A percentile compares a stretch with the other conserved stretches of the same genome.
Evolutionary conservation across 2,797 vertebrate species (phyloP).

Genomic region (Heterohyrax brucei): DNA sequence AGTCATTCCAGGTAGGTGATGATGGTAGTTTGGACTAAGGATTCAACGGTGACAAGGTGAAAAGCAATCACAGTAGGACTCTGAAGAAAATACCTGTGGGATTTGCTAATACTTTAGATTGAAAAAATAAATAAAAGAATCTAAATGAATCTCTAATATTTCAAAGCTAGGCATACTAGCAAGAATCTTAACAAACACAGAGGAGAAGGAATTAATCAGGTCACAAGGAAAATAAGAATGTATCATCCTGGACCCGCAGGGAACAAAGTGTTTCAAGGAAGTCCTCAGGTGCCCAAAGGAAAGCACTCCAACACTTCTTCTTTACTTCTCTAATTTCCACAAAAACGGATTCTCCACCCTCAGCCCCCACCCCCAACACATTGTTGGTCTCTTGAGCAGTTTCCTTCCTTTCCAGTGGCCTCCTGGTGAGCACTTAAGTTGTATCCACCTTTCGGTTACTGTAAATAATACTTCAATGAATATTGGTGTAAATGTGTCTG

Average conservation of each 20-base stretch:
- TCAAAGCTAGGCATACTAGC: background rate
- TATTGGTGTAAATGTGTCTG: background rate
- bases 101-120: background rate
- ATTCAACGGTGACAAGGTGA: background rate
- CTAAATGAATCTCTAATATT: background rate
- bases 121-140: background rate
- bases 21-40: constrained; percentile 1
- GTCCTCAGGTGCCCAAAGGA: background rate
- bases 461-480: background rate
- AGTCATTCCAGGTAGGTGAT: background rate
- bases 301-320: background rate
- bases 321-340: too few relatives aligned
- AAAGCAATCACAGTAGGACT: background rate
- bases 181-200: background rate
- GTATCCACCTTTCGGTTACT: background rate
- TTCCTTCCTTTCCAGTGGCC: too few relatives aligned
- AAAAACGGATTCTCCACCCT: background rate
- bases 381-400: too few relatives aligned
- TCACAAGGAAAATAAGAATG: background rate
- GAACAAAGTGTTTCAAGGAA: background rate
- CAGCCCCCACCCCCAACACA: background rate
- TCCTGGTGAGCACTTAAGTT: background rate
- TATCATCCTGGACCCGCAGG: background rate
- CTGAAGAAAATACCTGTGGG: background rate
- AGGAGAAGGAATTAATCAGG: background rate